Evolutionary conservation across 2,888 invertebrate species (phyloP).

Genomic region (Malthinus flaveolus): DNA sequence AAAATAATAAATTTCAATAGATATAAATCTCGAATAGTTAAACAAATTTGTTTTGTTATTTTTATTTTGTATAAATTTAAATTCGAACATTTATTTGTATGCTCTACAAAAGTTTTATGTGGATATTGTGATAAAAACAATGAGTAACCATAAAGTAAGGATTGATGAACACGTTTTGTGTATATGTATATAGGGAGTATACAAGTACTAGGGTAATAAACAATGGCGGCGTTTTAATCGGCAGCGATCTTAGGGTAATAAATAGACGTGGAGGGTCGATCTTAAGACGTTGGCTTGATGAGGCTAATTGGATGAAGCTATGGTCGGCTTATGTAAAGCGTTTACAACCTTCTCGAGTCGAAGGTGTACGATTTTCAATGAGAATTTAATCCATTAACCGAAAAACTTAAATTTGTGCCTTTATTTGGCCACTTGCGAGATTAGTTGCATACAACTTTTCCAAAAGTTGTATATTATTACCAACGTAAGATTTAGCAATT

Average conservation of each 20-base stretch:
- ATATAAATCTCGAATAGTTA: constrained; percentile 1
- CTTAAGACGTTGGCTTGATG: constrained; percentile 36
- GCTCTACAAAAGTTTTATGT: neutral
- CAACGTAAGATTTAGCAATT: constrained; percentile 15
- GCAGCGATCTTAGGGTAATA: constrained; percentile 36
- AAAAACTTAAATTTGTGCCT: too few relatives aligned
- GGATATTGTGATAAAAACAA: constrained; percentile 20
- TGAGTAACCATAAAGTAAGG: constrained; percentile 21
- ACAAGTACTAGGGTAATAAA: constrained; percentile 32
- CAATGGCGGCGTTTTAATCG: constrained; percentile 37
- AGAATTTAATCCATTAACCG: neutral
- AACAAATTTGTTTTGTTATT: constrained; percentile 6
- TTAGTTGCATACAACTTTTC: neutral
- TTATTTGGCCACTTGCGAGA: neutral
- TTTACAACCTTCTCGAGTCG: constrained; percentile 24
- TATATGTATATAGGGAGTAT: constrained; percentile 26
- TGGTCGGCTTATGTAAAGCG: constrained; percentile 34
- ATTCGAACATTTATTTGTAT: constrained; percentile 1
- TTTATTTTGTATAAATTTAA: neutral
- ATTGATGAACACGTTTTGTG: constrained; percentile 32
- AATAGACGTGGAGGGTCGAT: constrained; percentile 37
- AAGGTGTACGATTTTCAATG: constrained; percentile 31
- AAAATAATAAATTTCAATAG: constrained; percentile 2
- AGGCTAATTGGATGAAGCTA: constrained; percentile 37
- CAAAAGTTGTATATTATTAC: constrained; percentile 15